Conservation (phyloP, 2,797 vertebrate species). For the Perdix hodgsoniae region DNA sequence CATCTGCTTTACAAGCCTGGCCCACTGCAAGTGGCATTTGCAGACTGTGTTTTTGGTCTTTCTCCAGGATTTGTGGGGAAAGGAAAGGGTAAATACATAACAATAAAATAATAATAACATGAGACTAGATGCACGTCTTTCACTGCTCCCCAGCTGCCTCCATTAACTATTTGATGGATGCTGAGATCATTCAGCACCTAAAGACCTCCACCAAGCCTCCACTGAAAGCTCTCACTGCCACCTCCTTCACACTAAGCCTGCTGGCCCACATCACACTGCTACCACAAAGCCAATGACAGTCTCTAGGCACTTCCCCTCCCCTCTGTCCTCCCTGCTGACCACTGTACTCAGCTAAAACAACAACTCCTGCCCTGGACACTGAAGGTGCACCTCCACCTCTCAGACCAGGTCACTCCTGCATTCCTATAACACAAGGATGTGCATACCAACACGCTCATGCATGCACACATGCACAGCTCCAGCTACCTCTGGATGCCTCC, state of each 20-base stretch:
- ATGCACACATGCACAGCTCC: background rate
- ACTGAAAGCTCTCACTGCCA: background rate
- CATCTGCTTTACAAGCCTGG: background rate
- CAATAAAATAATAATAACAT: background rate
- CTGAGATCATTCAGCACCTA: background rate
- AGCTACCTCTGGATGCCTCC: background rate
- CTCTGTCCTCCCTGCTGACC: background rate
- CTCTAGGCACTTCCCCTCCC: background rate
- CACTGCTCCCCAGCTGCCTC: background rate
- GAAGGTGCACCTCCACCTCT: background rate
- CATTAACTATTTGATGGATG: background rate
- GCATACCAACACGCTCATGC: background rate
- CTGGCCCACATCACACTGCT: background rate
- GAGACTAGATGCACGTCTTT: background rate
- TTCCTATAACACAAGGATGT: background rate
- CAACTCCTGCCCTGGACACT: background rate
- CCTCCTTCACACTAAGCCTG: background rate
- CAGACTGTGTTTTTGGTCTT: rapidly evolving
- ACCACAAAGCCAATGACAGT: background rate
- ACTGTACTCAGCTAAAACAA: background rate
- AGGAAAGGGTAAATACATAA: slow-evolving; percentile 51
- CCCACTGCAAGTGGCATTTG: background rate
- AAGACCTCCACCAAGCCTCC: background rate
- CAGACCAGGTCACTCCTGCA: background rate
- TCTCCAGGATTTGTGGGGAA: background rate